Evolutionary conservation across 2,888 invertebrate genomes (phyloP), one percentile per base, ranked within the genome.

Genomic region (Himalopsyche anomala): DNA sequence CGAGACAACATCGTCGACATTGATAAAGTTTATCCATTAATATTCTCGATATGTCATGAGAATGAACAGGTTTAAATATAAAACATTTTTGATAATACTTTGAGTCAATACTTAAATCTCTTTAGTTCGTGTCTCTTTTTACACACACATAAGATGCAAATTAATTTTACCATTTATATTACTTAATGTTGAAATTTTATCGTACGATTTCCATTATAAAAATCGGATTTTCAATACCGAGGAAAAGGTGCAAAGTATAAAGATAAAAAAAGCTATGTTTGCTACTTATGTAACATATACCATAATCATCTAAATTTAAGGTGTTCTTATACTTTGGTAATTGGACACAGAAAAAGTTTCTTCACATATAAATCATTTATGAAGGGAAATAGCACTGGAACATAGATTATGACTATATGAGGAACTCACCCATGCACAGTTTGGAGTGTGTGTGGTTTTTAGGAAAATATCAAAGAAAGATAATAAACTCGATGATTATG

Each of bases 41-140:
- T 62, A 62, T 62, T 62, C 62, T 62, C 62, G 62, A 62, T 62
- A 62, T 62, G 62, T 62, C 62, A 28, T 62, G 62, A 62, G 62
- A 62, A 62, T 62, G 62, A 62, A 19, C 62, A 62, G 62, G 62
- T 62, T 19, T 62, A 62, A 62, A 9, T 62, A 62, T 62, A 62
- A 62, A 62, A 62, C 62, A 62, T 62, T 62, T 62, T 19, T 62
- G 62, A 28, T 62, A 62, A 62, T 62, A 62, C 62, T 62, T 62
- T 62, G 62, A 62, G 62, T 62, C 62, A 62, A 62, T 62, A 62
- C 62, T 62, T 62, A 28, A 62, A 62, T 62, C 62, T 62, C 19
- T 62, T 62, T 19, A 62, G n/a, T 62, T 62, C 8, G 51, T 51
- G 15, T 51, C 15, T 51, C 15, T 51, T 28, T 62, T 62, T 62